Conservation (phyloP, 2,113 vertebrate species). For the Vidua macroura region DNA sequence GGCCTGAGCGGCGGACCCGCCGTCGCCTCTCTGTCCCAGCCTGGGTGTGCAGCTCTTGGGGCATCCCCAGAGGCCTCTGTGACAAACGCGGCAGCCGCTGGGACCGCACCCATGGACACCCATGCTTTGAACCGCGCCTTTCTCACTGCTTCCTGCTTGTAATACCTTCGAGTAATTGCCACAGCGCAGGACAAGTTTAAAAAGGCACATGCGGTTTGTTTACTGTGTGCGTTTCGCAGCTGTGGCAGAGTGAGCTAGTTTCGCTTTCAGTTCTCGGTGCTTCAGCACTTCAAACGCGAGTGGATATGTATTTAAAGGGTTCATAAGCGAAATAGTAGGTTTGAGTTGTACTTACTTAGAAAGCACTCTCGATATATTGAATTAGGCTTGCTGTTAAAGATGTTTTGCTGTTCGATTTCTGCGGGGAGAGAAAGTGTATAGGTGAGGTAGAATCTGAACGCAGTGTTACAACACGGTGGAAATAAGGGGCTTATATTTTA, state of each 20-base stretch:
- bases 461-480: accelerated
- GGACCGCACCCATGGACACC: accelerated
- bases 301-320: accelerated
- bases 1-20: not conserved
- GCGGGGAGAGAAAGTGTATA: accelerated
- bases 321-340: not conserved
- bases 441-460: not conserved
- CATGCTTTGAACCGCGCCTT: not conserved
- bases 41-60: accelerated
- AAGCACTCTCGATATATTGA: not conserved
- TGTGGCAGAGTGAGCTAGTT: not conserved
- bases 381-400: not conserved
- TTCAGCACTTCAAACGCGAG: not conserved
- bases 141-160: accelerated
- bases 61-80: accelerated
- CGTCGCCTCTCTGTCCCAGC: accelerated
- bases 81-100: not conserved
- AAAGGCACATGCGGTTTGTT: not conserved
- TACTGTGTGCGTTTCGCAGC: not conserved
- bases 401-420: not conserved
- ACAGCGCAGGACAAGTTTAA: accelerated
- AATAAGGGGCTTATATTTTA: not conserved
- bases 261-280: not conserved
- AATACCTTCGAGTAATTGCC: not conserved
- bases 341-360: not conserved